These are phyloP conservation scores for Zaprionus gabonicus DNA, from an alignment of 1,140 invertebrate species.

Conservation along the genomic window DNA sequence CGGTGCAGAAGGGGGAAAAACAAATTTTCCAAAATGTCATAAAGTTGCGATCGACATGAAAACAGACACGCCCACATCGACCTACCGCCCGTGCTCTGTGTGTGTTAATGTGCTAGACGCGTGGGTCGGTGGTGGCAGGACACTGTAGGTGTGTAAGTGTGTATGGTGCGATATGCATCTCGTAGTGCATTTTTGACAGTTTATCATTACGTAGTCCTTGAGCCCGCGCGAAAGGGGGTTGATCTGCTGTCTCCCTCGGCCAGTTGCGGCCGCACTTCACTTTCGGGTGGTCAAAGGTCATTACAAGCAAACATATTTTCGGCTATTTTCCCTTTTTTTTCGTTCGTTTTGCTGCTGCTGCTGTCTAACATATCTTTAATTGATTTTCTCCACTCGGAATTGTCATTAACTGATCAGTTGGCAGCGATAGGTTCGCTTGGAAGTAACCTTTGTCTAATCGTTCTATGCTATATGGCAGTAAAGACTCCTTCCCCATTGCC, in stretches of 20 bases:
- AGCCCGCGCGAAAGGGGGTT: constrained; percentile 15
- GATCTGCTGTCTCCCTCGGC: neutral
- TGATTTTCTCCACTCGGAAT: constrained; percentile 66
- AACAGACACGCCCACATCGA: constrained; percentile 3
- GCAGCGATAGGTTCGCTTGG: constrained; percentile 33
- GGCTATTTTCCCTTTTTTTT: constrained; percentile 28
- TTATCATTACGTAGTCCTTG: constrained; percentile 63
- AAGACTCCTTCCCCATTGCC: too few species aligned
- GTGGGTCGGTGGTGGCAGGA: constrained; percentile 44
- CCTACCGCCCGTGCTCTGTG: constrained; percentile 14
- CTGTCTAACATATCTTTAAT: constrained; percentile 58
- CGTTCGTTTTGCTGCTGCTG: neutral
- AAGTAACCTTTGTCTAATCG: constrained; percentile 8
- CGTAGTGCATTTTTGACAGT: constrained; percentile 64
- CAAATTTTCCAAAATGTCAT: constrained; percentile 59
- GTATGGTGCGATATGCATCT: constrained; percentile 65
- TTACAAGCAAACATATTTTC: constrained; percentile 61
- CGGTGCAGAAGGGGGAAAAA: constrained; percentile 23
- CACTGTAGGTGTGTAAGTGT: neutral
- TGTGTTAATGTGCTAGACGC: constrained; percentile 75
- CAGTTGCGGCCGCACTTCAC: constrained; percentile 25
- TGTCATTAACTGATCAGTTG: constrained; percentile 55
- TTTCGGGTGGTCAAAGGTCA: constrained; percentile 30
- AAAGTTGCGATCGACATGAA: constrained; percentile 69
- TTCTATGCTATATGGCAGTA: neutral